phyloP scores from a whole-genome alignment of 1,140 invertebrate species.

The Temnothorax longispinosus region DNA sequence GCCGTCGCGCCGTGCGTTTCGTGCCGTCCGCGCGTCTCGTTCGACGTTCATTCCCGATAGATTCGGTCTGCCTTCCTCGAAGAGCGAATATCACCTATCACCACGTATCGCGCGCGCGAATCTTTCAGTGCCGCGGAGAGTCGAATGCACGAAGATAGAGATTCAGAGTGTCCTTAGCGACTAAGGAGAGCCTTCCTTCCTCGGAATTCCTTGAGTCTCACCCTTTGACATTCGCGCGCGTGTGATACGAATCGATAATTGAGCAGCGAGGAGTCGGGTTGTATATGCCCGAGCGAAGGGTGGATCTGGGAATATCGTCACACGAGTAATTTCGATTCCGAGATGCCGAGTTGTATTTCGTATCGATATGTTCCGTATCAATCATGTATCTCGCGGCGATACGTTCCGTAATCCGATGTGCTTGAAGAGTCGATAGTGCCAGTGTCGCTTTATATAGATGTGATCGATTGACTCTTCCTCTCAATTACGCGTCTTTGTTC shows the following conservation, averaged over 20 bases:
- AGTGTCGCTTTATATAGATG: conserved; percentile 20
- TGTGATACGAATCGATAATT: conserved; percentile 32
- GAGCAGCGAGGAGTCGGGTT: not conserved
- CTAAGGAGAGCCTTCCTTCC: not conserved
- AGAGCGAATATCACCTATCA: too few species aligned
- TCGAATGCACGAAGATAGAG: not conserved
- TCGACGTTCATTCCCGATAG: not conserved
- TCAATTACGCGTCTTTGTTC: not conserved
- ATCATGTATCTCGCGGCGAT: not conserved
- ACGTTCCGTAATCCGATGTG: not conserved
- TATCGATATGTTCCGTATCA: not conserved
- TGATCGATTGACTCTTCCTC: not conserved
- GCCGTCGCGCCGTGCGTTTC: conserved; percentile 66
- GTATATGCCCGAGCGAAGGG: not conserved
- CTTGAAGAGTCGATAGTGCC: conserved; percentile 13
- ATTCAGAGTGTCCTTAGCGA: not conserved
- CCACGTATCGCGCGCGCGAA: not conserved
- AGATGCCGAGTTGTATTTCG: not conserved
- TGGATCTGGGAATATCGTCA: conserved; percentile 11
- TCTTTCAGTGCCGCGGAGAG: not conserved
- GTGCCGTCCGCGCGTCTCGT: not conserved
- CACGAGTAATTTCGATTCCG: not conserved
- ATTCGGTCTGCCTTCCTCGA: too few species aligned
- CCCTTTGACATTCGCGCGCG: not conserved
- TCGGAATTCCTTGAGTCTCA: not conserved